Evolutionary conservation across 2,113 vertebrate species (phyloP), one percentile per base, ranked within the genome.

Genomic region (Platichthys stellatus): DNA sequence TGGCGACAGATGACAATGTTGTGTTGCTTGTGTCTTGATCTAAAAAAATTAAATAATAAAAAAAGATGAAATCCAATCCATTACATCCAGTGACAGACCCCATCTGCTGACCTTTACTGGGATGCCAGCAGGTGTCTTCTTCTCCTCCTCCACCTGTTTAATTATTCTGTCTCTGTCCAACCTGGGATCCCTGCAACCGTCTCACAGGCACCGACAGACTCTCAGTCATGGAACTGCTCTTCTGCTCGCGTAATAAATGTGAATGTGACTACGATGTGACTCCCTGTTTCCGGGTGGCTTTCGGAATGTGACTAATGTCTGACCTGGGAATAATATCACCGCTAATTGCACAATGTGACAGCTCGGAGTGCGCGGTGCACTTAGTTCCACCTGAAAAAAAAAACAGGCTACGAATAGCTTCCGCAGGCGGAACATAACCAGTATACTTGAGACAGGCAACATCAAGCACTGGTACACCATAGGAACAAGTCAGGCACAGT

Each of bases 121-220:
- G 82, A 82, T 75, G 73, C 71, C 71, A 80, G 78, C 88, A 87
- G 86, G 86, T 92, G 92, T 86, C 85, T 85, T 72, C 47, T 78
- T 83, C 66, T 72, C 47, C 80, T 83, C 66, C 83, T 81, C 66
- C 86, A 23, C 86, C 86, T 92, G 85, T 84, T 92, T 85, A 86
- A 92, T 93, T 87, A 91, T 93, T 92, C 85, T 75, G 58, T 74
- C 82, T 80, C 79, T 75, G 56, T 69, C 76, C 80, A 83, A 82
- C 85, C 78, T 80, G 84, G 63, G 82, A 77, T 76, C 70, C 63
- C 79, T 81, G 20, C 59, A 45, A 72, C 80, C 23, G 38, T 89
- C 74, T 86, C 35, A 3, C 1, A 1, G 31, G 69, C 57, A 85
- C 56, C 24, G 85, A 86, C 83, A 84, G 71, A 84, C 77, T 80